Base-by-base conservation (phyloP, 1,140 invertebrate genomes). In the Drosophila repletoides region DNA sequence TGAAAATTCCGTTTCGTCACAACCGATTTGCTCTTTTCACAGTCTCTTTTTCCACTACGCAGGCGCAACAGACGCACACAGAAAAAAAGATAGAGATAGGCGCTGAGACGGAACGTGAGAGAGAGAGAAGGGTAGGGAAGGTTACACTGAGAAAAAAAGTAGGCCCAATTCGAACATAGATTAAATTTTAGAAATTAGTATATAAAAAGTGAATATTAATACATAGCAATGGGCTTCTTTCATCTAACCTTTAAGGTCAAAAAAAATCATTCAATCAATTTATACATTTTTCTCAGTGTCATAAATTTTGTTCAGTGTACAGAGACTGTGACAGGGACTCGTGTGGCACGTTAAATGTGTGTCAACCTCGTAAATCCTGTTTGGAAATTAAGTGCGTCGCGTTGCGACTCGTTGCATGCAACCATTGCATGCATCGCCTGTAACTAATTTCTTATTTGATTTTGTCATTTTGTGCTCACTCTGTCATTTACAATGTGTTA, bases 371-470 rank as follows among this genome's bases (percentile, higher is more conserved):
- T 86, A 86, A 86, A 86, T 86, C 80, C 80, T 76, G 80, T 86
- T 86, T 76, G 41, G 59, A 70, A 86, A 86, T 80, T 72, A 72
- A 73, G 72, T 84, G 70, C 60, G 40, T 63, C 59, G 70, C 72
- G 48, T 61, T 60, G 56, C 48, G 36, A 31, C 26, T 68, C 65
- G 61, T 71, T 59, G 61, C 53, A n/a, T n/a, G n/a, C n/a, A n/a
- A n/a, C n/a, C n/a, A n/a, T n/a, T n/a, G n/a, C n/a, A 64, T 64
- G 48, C 43, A 58, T 38, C 46, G 51, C 14, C 61, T 86, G 80
- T 72, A 72, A 76, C 80, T 74, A 84, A 84, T 84, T 84, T 84
- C 80, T 84, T 84, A 84, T 84, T 84, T 84, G 80, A 84, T 84
- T 86, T 86, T 86, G 56, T 84, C 80, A 84, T 84, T 86, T 86